Base-by-base conservation (phyloP, 2,888 invertebrate species). In the Petrophora chlorosata region DNA sequence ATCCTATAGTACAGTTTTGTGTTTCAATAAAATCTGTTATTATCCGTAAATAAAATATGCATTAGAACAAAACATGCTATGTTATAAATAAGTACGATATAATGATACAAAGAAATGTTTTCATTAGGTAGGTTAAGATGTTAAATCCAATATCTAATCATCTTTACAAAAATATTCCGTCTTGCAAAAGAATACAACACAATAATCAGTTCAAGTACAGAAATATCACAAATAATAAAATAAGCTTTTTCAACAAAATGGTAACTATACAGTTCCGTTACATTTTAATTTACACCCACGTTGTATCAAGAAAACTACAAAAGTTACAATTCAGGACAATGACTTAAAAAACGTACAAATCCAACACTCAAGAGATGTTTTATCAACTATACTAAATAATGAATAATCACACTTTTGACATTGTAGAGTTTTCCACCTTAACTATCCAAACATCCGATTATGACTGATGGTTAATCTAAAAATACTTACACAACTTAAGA, bases 391-490 rank as follows among this genome's bases (percentile, higher is more conserved):
- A 73, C 83, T 89, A 85, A 88, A 85, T 85, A 80, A 77, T 77
- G 49, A 74, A 73, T 85, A 89, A 90, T 90, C 89, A 90, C 90
- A 90, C 89, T 88, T 86, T 90, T 88, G 89, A 89, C 89, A 90
- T 90, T 90, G 89, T 89, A 86, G 82, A 85, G 87, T 87, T 89
- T 82, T 77, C 75, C 82, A 74, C 82, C n/a, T 82, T 85, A 86
- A 67, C 73, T 83, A 86, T 79, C 70, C 82, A 85, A 85, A 89
- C 85, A 87, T 87, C 76, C 80, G 79, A 74, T 79, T 80, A 85
- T 86, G 87, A 88, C 89, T 87, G 73, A 61, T 82, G 73, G 61
- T 82, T 76, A 83, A 60, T 71, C 81, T 85, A 84, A 61, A 63
- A 73, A 78, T 85, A 83, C 76, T 82, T 86, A 84, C 79, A 85